Evolutionary conservation across 2,797 vertebrate species (phyloP), one percentile per base, ranked within the genome.

Genomic region (Myotis planiceps): DNA sequence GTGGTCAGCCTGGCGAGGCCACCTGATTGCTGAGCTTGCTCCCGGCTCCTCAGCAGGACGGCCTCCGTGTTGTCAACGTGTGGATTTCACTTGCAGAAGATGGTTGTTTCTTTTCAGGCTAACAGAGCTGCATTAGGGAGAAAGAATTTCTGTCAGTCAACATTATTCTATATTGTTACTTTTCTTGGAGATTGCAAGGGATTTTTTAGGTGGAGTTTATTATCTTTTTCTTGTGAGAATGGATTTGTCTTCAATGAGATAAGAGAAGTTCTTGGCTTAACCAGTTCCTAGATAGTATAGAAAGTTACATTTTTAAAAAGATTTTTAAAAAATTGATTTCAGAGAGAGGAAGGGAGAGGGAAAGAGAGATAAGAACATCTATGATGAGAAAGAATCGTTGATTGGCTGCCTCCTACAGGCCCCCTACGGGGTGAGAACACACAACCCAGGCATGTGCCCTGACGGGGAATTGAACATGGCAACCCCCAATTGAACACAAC

Each of bases 221-320:
- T 34, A 51, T 65, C 42, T 75, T 93, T 90, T 89, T 83, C 69
- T 85, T 75, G 68, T 63, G 45, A 78, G 68, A 92, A 90, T 78
- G 14, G 27, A 68, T 65, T 75, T 88, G 21, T 92, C 88, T 84
- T 74, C 53, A 91, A 10, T 58, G 37, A 86, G 53, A n/a, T 84
- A 92, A 88, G 9, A 75, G 18, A 80, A 60, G 65, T 63, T 90
- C 58, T n/a, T 81, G 32, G 60, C 23, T 79, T 80, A 65, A 81
- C 25, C 47, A 83, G 37, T 72, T 75, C 55, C 27, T 88, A 63
- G 34, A 88, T 66, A 86, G 32, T 81, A 90, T 90, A 68, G 86
- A 49, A 90, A 75, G 25, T 60, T 80, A 45, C 16, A 53, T 34
- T 72, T 90, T 95, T 29, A 2, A 60, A 60, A 60, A 60, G 13